phyloP scores from a whole-genome alignment of 2,797 vertebrate species.

The Pseudotriccus pelzelni region DNA sequence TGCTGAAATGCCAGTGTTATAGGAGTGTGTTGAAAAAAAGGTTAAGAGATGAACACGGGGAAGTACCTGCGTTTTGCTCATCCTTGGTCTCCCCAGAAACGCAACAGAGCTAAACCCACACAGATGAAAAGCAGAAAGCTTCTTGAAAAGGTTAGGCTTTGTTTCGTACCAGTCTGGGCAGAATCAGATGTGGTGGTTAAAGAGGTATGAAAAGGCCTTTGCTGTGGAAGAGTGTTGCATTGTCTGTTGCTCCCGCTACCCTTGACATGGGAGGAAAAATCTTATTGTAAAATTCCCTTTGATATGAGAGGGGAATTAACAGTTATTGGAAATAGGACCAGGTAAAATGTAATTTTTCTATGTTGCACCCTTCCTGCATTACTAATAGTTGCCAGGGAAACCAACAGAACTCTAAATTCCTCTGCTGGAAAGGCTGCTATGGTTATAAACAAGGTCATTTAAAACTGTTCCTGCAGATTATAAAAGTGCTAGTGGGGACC shows the following conservation, averaged over 20 bases:
- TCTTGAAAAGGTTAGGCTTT: background rate
- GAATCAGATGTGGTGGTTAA: background rate
- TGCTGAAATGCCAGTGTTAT: background rate
- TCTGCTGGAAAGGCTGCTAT: background rate
- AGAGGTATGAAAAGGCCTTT: background rate
- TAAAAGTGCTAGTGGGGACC: background rate
- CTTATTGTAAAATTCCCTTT: background rate
- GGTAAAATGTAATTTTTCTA: background rate
- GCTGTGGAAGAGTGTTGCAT: background rate
- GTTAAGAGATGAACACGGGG: background rate
- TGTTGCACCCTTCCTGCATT: background rate
- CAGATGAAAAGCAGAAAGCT: background rate
- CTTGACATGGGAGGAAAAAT: background rate
- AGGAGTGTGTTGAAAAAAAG: background rate
- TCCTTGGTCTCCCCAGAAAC: background rate
- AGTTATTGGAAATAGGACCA: background rate
- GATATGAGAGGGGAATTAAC: background rate
- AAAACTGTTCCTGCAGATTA: background rate
- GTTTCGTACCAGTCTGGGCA: background rate
- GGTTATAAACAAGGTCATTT: constrained; percentile 4
- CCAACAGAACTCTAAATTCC: background rate
- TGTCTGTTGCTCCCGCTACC: background rate
- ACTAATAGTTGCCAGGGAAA: constrained; percentile 48
- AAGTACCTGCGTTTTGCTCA: background rate
- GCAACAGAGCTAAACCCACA: background rate